These are phyloP conservation scores for Ophion ellenae DNA, from an alignment of 2,888 invertebrate species.

Conservation along the genomic window DNA sequence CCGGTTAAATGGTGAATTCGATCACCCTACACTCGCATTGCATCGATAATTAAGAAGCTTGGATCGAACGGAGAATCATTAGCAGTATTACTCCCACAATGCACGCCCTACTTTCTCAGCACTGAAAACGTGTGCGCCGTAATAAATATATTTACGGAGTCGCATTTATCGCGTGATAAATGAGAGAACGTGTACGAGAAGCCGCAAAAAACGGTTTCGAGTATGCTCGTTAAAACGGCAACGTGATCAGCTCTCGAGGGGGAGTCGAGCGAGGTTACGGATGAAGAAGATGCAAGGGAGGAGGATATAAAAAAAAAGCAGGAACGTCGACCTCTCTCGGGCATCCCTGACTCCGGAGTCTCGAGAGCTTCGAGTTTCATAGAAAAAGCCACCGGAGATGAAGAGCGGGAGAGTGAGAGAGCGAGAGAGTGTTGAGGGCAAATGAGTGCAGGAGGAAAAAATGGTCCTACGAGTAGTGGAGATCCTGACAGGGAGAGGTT, in stretches of 20 bases:
- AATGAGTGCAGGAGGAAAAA: constrained; percentile 3
- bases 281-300: constrained; percentile 20
- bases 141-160: constrained; percentile 23
- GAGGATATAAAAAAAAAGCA: constrained; percentile 33
- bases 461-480: no score
- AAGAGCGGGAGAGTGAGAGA: constrained; percentile 1
- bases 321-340: constrained; percentile 51
- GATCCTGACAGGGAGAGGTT: no score
- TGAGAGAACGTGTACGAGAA: constrained; percentile 13
- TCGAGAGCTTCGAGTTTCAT: constrained; percentile 41
- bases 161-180: constrained; percentile 17
- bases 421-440: not conserved
- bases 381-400: not conserved
- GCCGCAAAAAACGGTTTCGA: constrained; percentile 40
- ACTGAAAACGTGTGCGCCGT: constrained; percentile 2
- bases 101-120: not conserved
- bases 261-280: constrained; percentile 31
- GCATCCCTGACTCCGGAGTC: constrained; percentile 68
- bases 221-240: constrained; percentile 59
- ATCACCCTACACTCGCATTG: no score
- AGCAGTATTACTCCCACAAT: not conserved
- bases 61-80: not conserved
- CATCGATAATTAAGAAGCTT: no score
- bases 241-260: constrained; percentile 50
- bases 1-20: no score